Percentiles rank a stretch among this genome's conserved stretches.
These are phyloP conservation scores for Coleophora deauratella DNA, from an alignment of 2,888 invertebrate species.

Conservation along the genomic window DNA sequence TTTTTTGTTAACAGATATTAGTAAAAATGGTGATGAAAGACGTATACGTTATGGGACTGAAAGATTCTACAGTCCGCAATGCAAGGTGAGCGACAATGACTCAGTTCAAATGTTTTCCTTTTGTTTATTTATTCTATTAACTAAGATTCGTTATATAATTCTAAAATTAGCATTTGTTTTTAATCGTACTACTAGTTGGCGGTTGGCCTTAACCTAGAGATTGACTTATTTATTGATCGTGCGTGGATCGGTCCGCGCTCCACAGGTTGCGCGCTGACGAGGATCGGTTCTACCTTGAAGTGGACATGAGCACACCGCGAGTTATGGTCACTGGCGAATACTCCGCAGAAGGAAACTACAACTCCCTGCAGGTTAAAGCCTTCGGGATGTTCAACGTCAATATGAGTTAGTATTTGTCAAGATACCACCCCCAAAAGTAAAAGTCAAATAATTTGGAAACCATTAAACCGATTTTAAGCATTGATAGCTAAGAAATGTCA, in stretches of 20 bases:
- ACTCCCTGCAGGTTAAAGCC: neutral
- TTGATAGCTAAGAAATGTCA: too few species aligned
- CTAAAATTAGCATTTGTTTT: too few species aligned
- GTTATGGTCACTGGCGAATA: slow-evolving; percentile 16
- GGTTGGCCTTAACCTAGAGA: too few species aligned
- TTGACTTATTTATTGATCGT: too few species aligned
- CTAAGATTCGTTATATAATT: too few species aligned
- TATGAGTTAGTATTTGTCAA: neutral
- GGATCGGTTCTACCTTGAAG: slow-evolving; percentile 2
- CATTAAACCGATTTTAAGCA: too few species aligned
- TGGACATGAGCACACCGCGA: neutral
- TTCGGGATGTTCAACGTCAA: neutral
- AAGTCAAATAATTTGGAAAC: too few species aligned
- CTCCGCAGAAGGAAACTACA: slow-evolving; percentile 18
- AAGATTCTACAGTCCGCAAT: slow-evolving; percentile 66
- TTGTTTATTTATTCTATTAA: too few species aligned
- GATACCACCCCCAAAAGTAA: too few species aligned
- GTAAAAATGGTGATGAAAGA: slow-evolving; percentile 66
- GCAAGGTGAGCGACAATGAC: slow-evolving; percentile 47
- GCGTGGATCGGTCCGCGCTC: neutral
- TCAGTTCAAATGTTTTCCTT: too few species aligned
- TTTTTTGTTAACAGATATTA: slow-evolving; percentile 30
- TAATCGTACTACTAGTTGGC: too few species aligned
- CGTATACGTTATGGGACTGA: slow-evolving; percentile 70
- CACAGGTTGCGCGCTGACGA: slow-evolving; percentile 1